Base-by-base conservation (phyloP, 2,888 invertebrate species). In the Caenorhabditis sinica region DNA sequence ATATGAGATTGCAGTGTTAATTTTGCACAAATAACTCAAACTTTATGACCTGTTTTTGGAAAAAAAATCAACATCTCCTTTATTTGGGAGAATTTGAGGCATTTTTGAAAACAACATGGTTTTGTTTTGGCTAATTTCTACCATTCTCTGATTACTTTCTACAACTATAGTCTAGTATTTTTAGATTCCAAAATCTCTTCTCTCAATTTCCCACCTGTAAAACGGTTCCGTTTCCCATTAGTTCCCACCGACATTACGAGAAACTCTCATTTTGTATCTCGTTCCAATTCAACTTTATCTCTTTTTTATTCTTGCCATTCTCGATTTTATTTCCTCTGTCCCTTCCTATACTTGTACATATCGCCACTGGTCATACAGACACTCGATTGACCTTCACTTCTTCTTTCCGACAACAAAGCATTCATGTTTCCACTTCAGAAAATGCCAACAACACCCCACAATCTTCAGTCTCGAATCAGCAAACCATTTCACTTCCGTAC, bases 371-470 rank as follows among this genome's bases (percentile, higher is more conserved):
- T 79, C 79, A 72, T 56, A 56, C 61, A 71, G 65, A 72, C 66
- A 45, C 66, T 71, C 63, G 71, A 63, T 69, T 79, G 79, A 79
- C 79, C 79, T 79, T 79, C 79, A 72, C 79, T 56, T 79, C 28
- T 60, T n/a, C 49, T 5, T n/a, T n/a, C 17, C 28, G 25, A 77
- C 69, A 77, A 77, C 71, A 77, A 71, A 77, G 66, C 66, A 51
- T 11, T 49, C 49, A 5, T 17, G 51, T 69, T 61, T 33, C 69
- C 77, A 53, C 63, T 79, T 61, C 9, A 45, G 25, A 23, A 61
- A 40, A 69, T 71, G 63, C 56, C 72, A 60, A 65, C 45, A 58
- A 72, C 45, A 58, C 23, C n/a, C 66, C 76, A 65, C 79, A 79
- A 72, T 79, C 71, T 79, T 71, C 65, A 63, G 65, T 77, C 77